Evolutionary conservation across 2,797 vertebrate species (phyloP), one percentile per base, ranked within the genome.

Genomic region (Cyclopterus lumpus): DNA sequence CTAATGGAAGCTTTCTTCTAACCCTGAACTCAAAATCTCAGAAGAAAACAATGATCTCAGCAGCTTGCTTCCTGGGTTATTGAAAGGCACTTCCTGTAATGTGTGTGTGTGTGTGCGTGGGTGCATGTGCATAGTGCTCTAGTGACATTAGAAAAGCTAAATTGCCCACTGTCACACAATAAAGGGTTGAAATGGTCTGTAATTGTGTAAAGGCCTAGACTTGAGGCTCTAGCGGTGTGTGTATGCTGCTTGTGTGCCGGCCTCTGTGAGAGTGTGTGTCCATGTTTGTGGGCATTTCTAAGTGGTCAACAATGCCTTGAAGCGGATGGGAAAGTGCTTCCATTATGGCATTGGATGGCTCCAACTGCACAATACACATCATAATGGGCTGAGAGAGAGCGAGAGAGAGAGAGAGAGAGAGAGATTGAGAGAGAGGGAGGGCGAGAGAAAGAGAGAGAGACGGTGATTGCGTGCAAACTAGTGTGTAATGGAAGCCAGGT

Each of bases 401-500:
- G 44, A 30, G 55, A 16, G n/a, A 38, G 20, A 36, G 32, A 36
- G 18, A 22, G 10, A 4, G 12, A 15, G 57, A 4, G 34, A 38
- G n/a, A 38, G n/a, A 14, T 49, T 3, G 49, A 34, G 48, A 11
- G n/a, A 4, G n/a, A 51, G n/a, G 4, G 48, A 51, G 48, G 6
- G 48, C 1, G 48, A 22, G 48, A 22, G 20, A 49, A 20, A 5
- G 49, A 66, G 60, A 44, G 71, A 59, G 48, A 51, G 16, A 59
- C 16, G 65, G 81, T 9, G 75, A 59, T 59, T 65, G 46, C 32
- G 73, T 83, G 76, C 63, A 86, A 79, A 82, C 80, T 51, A 38
- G 78, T 86, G 84, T 81, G 74, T 91, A 89, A 90, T 91, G 62
- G 75, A 84, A 86, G 80, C 72, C 83, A 89, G 86, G 85, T 92